Conservation (phyloP, 2,113 vertebrate species). For the Atherinomorus stipes region DNA sequence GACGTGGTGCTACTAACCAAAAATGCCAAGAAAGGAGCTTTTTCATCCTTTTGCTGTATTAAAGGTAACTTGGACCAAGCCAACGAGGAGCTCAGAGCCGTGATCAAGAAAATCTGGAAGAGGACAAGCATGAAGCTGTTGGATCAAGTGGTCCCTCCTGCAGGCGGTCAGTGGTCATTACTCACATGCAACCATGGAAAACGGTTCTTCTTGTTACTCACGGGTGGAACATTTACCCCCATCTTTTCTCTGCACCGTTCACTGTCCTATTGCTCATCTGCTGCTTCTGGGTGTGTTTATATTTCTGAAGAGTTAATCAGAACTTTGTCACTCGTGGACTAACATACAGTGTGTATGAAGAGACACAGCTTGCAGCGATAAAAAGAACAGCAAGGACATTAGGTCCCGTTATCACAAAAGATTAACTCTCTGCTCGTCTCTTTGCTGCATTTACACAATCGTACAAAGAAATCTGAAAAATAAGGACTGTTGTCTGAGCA, state of each 20-base stretch:
- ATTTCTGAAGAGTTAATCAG: background rate
- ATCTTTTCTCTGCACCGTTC: background rate
- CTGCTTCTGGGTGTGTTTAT: background rate
- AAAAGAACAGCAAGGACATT: background rate
- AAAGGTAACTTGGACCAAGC: slow-evolving; percentile 98
- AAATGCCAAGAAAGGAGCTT: background rate
- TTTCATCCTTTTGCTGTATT: background rate
- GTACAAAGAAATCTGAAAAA: too few relatives aligned
- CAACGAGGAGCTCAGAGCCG: slow-evolving; percentile 95
- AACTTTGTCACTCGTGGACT: background rate
- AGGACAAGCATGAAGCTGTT: slow-evolving; percentile 98
- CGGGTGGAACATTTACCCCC: background rate
- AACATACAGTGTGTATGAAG: background rate
- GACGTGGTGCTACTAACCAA: too few relatives aligned
- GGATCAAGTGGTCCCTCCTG: slow-evolving; percentile 97
- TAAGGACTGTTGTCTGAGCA: too few relatives aligned
- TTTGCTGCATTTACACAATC: background rate
- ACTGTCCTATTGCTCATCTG: background rate
- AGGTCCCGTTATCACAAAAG: background rate
- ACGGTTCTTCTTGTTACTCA: fast-evolving
- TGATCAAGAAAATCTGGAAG: slow-evolving; percentile 99
- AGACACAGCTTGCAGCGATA: background rate
- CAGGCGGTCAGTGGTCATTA: slow-evolving; percentile 92
- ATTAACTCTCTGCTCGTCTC: background rate
- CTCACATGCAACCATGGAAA: slow-evolving; percentile 1